Conservation (phyloP, 2,797 vertebrate species). For the Gastrophryne carolinensis region DNA sequence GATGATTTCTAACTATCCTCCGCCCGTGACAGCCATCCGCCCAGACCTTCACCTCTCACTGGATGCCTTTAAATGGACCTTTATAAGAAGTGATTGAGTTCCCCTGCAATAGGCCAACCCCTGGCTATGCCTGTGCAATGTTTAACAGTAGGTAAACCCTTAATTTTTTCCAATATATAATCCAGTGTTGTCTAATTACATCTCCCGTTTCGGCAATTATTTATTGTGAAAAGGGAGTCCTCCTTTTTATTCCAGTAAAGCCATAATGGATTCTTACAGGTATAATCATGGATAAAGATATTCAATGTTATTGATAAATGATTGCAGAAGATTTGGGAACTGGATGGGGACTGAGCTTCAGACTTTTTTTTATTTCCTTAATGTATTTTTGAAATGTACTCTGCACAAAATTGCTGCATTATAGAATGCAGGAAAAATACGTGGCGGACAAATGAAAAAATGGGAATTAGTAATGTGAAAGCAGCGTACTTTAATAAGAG, state of each 20-base stretch:
- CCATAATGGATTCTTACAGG: neutral
- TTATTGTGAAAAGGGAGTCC: neutral
- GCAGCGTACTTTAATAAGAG: neutral
- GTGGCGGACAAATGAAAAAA: neutral
- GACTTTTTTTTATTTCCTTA: neutral
- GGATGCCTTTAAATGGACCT: too few species aligned
- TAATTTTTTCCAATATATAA: neutral
- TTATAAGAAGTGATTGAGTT: too few species aligned
- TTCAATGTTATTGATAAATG: neutral
- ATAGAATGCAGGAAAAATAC: neutral
- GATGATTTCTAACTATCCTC: too few species aligned
- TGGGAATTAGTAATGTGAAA: neutral
- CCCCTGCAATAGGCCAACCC: too few species aligned
- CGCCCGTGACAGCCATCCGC: too few species aligned
- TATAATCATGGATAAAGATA: neutral
- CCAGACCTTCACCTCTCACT: too few species aligned
- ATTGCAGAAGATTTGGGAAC: neutral
- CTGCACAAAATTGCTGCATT: neutral
- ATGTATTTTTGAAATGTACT: neutral
- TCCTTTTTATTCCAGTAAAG: neutral
- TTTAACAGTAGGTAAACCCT: too few species aligned
- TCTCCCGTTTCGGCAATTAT: neutral
- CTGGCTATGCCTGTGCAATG: too few species aligned
- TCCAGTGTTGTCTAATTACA: neutral
- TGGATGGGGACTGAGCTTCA: neutral